These are phyloP conservation scores for Aurelia aurita DNA, from an alignment of 30 jellyfish, hydroid and myxozoan genomes.

Conservation along the genomic window DNA sequence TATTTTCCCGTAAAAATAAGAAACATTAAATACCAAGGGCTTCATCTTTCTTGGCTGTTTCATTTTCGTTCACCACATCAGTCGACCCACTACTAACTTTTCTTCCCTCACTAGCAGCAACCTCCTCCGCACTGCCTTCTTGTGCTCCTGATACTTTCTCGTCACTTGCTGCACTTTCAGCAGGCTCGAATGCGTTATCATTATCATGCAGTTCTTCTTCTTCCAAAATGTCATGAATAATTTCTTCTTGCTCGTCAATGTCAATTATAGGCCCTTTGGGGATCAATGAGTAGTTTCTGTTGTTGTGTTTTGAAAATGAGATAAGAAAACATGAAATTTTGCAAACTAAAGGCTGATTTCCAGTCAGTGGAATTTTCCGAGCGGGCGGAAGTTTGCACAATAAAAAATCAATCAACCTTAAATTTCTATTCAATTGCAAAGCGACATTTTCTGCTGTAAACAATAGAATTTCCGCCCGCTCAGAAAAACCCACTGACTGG, in stretches of 20 bases:
- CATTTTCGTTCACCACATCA: background rate
- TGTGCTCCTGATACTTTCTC: background rate
- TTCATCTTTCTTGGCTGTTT: background rate
- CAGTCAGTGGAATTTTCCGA: too few relatives aligned
- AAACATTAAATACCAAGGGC: background rate
- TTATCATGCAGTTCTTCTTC: conserved; percentile 10
- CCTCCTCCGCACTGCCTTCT: background rate
- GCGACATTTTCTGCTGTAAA: too few relatives aligned
- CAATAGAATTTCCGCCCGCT: too few relatives aligned
- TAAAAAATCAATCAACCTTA: too few relatives aligned
- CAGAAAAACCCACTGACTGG: too few relatives aligned
- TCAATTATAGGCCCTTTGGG: conserved; percentile 91
- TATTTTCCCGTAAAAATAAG: too few relatives aligned
- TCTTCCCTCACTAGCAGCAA: background rate
- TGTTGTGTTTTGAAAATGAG: too few relatives aligned
- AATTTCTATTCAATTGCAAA: too few relatives aligned
- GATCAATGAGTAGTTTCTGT: background rate
- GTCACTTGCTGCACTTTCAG: conserved; percentile 24
- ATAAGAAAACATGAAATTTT: too few relatives aligned
- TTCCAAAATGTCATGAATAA: conserved; percentile 30
- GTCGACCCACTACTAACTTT: background rate
- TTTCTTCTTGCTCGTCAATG: conserved; percentile 74
- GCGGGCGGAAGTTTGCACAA: too few relatives aligned
- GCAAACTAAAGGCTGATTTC: too few relatives aligned
- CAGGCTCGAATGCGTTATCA: conserved; percentile 17